Evolutionary conservation across 2,888 invertebrate genomes (phyloP).

Genomic region (Lottia gigantea): DNA sequence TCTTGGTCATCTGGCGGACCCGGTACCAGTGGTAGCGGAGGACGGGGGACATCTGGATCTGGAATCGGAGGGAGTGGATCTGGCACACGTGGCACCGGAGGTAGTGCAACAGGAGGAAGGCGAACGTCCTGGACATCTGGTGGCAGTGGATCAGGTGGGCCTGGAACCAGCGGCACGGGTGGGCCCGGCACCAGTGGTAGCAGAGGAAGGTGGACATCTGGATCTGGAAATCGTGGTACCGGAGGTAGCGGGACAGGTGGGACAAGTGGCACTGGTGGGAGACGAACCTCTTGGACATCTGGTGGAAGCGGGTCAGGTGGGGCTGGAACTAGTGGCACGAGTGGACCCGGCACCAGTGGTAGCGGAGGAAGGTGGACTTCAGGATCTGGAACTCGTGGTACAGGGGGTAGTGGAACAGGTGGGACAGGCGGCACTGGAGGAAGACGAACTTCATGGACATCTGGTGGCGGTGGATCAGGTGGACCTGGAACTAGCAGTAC

Average conservation of each 20-base stretch:
- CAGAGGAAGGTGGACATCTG: neutral
- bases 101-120: neutral
- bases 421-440: neutral
- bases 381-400: too few species aligned
- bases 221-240: neutral
- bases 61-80: neutral
- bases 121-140: neutral
- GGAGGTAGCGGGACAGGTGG: neutral
- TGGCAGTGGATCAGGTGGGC: neutral
- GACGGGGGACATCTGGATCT: neutral
- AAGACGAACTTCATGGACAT: neutral
- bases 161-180: neutral
- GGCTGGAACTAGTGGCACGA: neutral
- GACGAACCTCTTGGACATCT: neutral
- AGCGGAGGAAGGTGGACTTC: too few species aligned
- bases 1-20: neutral
- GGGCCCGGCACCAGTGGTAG: neutral
- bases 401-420: neutral
- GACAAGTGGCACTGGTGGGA: neutral
- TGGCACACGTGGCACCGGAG: neutral
- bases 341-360: neutral
- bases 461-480: neutral
- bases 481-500: neutral
- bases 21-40: neutral
- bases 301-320: neutral